Base-by-base conservation (phyloP, 2,888 invertebrate genomes). In the Hipparchia sbordonii region DNA sequence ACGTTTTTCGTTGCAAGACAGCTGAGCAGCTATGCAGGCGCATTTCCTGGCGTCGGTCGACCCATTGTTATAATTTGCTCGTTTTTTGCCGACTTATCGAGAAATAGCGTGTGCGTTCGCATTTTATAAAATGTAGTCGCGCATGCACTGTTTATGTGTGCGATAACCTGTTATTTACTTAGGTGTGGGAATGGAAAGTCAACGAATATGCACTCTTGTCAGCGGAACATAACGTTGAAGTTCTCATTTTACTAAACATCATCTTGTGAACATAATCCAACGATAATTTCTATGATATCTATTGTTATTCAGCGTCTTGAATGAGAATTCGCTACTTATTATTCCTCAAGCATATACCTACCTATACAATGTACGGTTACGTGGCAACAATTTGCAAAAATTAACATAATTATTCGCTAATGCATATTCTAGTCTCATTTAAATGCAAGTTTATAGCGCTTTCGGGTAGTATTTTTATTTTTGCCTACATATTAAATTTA, bases 31-130 rank as follows among this genome's bases (percentile, higher is more conserved):
- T 67, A 67, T 70, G 74, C 76, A 74, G 71, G 71, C 88, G 87
- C 81, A 87, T 88, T 91, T 92, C 91, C 91, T 91, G 91, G 82
- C 86, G 79, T 82, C 71, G 85, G 86, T 85, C 86, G 85, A 86
- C 83, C 89, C 83, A 92, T 92, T 92, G 91, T 92, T 79, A 77
- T 82, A 84, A 81, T 78, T 83, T 81, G 81, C 82, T 83, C 81
- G 61, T 70, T 71, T 73, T 90, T 90, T 85, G 85, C 82, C 83
- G 77, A 82, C 81, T 48, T 48, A 48, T 48, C 48, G 48, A 76
- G 80, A 79, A 83, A 82, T 80, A 79, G 79, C 79, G 75, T 75
- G 80, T 77, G 78, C 78, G 76, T 77, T 80, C 71, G 76, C 79
- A 81, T 79, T 79, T 76, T 76, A 77, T 66, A 74, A 23, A 77